Evolutionary conservation across 2,113 vertebrate genomes (phyloP).

Genomic region (Lucifuga dentata): DNA sequence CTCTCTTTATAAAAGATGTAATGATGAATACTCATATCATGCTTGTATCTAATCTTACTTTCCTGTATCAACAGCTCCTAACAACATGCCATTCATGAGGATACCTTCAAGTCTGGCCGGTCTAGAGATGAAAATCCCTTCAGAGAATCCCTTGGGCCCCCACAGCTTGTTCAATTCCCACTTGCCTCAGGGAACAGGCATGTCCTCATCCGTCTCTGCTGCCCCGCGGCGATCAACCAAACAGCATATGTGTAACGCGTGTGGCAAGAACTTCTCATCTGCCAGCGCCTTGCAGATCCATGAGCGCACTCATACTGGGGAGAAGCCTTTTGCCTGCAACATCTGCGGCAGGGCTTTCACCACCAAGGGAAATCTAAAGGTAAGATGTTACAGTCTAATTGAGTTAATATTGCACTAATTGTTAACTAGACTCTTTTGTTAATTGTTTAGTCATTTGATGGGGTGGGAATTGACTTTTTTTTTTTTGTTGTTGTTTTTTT

Average conservation of each 20-base stretch:
- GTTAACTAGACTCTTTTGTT: neutral
- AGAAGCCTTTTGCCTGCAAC: slow-evolving; percentile 96
- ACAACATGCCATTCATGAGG: slow-evolving; percentile 85
- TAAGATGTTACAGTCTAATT: slow-evolving; percentile 66
- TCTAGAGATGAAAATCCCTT: slow-evolving; percentile 89
- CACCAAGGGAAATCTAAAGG: slow-evolving; percentile 98
- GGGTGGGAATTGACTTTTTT: neutral
- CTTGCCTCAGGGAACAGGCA: slow-evolving; percentile 82
- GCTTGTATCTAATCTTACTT: slow-evolving; percentile 3
- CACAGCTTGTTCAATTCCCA: slow-evolving; percentile 85
- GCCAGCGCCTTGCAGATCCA: slow-evolving; percentile 98
- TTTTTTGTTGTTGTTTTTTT: too few relatives aligned
- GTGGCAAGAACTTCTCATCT: slow-evolving; percentile 96
- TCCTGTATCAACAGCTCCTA: slow-evolving; percentile 79
- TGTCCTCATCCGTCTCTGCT: slow-evolving; percentile 81
- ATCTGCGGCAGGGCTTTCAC: slow-evolving; percentile 96
- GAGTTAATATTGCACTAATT: neutral
- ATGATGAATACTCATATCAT: neutral
- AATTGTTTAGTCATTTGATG: neutral
- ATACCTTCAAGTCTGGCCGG: slow-evolving; percentile 89
- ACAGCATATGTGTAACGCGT: slow-evolving; percentile 90
- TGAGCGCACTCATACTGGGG: slow-evolving; percentile 95
- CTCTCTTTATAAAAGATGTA: neutral
- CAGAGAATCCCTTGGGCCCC: slow-evolving; percentile 83
- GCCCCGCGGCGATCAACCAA: slow-evolving; percentile 89